Evolutionary conservation across 2,888 invertebrate genomes (phyloP), one percentile per base, ranked within the genome.

Genomic region (Myopa tessellatipennis): DNA sequence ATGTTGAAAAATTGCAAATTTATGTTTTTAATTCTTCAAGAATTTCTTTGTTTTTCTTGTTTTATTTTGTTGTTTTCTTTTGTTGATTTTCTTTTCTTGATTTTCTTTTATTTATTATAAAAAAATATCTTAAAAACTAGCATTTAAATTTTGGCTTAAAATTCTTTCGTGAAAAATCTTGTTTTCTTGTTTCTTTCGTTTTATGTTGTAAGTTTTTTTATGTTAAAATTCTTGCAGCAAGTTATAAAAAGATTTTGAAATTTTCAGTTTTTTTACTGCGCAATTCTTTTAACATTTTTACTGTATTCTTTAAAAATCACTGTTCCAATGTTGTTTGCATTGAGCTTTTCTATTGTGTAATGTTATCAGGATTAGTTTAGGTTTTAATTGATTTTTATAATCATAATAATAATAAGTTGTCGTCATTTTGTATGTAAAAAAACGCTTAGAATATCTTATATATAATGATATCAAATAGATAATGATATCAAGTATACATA

Each of bases 141-240:
- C 58, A 16, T 10, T 1, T 14, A n/a, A 52, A 52, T 52, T 52
- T 52, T 52, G 52, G 52, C 52, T 52, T 52, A 1, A 26, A 26
- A 26, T 26, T 26, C 26, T 26, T 26, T 26, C 26, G 26, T 26
- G 26, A 26, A 26, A 26, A 26, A 26, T 26, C 26, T 26, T 26
- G 1, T 26, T 26, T 18, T 26, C 18, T 60, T 60, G 6, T 0
- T 38, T 67, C 4, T 38, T 5, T 67, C 4, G 16, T 5, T 50
- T 68, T 68, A 18, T n/a, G n/a, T 68, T 68, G 50, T 16, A 18
- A 40, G 68, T 18, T 68, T 18, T 4, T 63, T 63, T 34, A 36
- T 36, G 45, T 45, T 45, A 45, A 45, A 45, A 45, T 10, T 45
- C 10, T 45, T 45, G 45, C 45, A 45, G 45, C 45, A 45, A 45